phyloP scores from a whole-genome alignment of 2,113 vertebrate species.

The Nestor notabilis region DNA sequence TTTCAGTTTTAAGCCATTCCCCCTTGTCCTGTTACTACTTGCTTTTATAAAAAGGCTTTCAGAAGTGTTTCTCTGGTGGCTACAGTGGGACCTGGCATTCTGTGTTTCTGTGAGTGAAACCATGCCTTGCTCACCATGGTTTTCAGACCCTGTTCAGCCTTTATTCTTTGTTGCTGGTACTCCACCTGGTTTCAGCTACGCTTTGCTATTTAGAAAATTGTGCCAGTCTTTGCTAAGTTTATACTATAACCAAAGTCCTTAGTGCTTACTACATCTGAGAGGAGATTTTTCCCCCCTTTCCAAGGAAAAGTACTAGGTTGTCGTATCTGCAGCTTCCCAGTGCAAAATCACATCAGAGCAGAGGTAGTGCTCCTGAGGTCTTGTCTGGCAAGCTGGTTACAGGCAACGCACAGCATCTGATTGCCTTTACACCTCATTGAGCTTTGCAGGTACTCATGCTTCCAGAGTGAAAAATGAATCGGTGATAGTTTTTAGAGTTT shows the following conservation, averaged over 20 bases:
- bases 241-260: not conserved
- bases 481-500: not conserved
- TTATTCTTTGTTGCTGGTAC: not conserved
- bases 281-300: not conserved
- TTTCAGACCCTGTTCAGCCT: not conserved
- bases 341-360: not conserved
- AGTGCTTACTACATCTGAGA: not conserved
- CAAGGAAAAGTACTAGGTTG: not conserved
- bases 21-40: not conserved
- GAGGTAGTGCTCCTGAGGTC: not conserved
- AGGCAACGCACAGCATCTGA: not conserved
- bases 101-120: not conserved
- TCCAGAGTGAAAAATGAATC: not conserved
- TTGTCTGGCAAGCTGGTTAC: not conserved
- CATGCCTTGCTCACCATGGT: fast-evolving
- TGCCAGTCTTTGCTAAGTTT: not conserved
- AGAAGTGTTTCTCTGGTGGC: not conserved
- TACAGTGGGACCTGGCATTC: not conserved
- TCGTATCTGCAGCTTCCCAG: not conserved
- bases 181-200: not conserved
- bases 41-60: not conserved
- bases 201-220: not conserved
- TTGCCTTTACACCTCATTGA: not conserved
- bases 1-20: not conserved
- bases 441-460: not conserved